These are phyloP conservation scores for Heliconius ethilla DNA, from an alignment of 2,888 invertebrate genomes.

Conservation along the genomic window DNA sequence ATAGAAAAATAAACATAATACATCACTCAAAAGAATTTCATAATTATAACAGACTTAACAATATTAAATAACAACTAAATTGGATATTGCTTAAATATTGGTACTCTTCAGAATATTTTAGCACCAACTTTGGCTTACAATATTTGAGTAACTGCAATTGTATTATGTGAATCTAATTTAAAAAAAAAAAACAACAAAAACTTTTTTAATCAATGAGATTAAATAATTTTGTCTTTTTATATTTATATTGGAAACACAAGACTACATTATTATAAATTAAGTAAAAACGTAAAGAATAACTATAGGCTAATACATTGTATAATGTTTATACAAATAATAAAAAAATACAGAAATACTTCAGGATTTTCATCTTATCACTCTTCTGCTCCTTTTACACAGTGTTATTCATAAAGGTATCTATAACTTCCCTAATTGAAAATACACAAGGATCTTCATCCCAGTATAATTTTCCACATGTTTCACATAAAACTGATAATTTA, in stretches of 20 bases:
- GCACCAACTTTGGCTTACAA: constrained; percentile 14
- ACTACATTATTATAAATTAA: constrained; percentile 2
- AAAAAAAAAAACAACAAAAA: not conserved
- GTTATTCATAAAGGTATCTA: constrained; percentile 53
- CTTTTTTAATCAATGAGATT: not conserved
- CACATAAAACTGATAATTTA: constrained; percentile 85
- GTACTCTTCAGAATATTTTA: constrained; percentile 11
- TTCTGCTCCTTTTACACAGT: constrained; percentile 4
- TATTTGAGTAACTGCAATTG: constrained; percentile 16
- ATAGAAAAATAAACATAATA: no score
- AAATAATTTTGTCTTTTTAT: not conserved
- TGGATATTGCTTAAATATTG: constrained; percentile 9
- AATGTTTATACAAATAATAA: constrained; percentile 30
- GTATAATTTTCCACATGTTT: constrained; percentile 87
- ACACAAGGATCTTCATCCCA: constrained; percentile 82
- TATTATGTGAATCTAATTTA: not conserved
- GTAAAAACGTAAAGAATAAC: not conserved
- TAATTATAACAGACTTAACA: constrained; percentile 3
- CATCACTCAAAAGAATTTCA: not conserved
- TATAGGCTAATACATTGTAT: not conserved
- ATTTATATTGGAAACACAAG: not conserved
- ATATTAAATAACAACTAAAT: constrained; percentile 8
- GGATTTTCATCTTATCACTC: constrained; percentile 28
- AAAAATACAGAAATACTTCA: constrained; percentile 20
- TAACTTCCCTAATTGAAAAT: constrained; percentile 56